Evolutionary conservation across 2,797 vertebrate genomes (phyloP).

Genomic region (Takifugu ocellatus): DNA sequence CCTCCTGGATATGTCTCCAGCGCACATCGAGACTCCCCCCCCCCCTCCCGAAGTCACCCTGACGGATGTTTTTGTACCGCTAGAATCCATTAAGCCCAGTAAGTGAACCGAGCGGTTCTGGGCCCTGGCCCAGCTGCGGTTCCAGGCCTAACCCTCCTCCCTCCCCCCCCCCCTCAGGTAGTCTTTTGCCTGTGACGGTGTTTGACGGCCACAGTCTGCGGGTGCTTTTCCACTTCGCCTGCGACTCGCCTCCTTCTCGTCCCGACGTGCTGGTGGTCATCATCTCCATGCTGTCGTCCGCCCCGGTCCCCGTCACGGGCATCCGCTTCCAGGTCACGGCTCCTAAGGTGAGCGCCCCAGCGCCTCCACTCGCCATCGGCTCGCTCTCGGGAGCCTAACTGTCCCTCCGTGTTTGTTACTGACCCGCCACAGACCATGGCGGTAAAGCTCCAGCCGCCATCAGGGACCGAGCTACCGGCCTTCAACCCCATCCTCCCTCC

Average conservation of each 20-base stretch:
- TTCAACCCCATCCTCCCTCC: conserved; percentile 95
- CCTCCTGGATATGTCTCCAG: conserved; percentile 51
- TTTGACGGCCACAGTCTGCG: conserved; percentile 94
- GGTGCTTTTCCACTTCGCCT: conserved; percentile 93
- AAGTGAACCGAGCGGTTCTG: conserved; percentile 33
- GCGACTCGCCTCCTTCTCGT: conserved; percentile 82
- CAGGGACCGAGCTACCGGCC: conserved; percentile 87
- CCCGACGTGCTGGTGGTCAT: conserved; percentile 93
- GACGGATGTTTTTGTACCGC: conserved; percentile 85
- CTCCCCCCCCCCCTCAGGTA: conserved; percentile 81
- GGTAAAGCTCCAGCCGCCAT: conserved; percentile 93
- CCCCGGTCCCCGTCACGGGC: conserved; percentile 86
- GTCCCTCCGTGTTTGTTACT: not conserved
- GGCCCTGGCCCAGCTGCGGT: not conserved
- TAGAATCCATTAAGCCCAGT: conserved; percentile 98
- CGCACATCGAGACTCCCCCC: conserved; percentile 35
- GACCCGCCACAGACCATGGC: conserved; percentile 81
- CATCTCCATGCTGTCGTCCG: conserved; percentile 95
- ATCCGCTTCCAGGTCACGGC: conserved; percentile 89
- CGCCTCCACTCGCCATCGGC: not conserved
- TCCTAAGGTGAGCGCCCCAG: conserved; percentile 81
- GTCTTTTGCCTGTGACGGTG: conserved; percentile 90
- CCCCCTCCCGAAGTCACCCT: conserved; percentile 69
- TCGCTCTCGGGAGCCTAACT: not conserved
- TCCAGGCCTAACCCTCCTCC: not conserved